phyloP scores from a whole-genome alignment of 1,140 invertebrate genomes.

The Fopius arisanus region DNA sequence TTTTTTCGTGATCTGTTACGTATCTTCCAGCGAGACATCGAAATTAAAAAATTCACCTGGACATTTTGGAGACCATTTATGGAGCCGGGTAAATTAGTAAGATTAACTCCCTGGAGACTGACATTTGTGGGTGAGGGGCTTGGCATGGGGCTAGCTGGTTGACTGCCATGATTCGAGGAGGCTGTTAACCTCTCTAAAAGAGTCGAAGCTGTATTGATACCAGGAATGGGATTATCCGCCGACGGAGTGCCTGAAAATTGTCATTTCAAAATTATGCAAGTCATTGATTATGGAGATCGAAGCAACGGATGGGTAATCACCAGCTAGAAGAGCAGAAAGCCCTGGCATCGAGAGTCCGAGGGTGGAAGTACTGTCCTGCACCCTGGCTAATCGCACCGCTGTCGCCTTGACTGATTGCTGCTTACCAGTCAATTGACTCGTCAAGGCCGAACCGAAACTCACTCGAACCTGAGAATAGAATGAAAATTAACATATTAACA shows the following conservation, averaged over 20 bases:
- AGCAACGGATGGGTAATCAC: slow-evolving; percentile 35
- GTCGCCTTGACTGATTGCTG: slow-evolving; percentile 61
- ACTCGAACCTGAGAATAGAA: slow-evolving; percentile 51
- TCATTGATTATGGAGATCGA: not conserved
- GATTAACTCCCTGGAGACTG: slow-evolving; percentile 77
- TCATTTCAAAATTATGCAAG: not conserved
- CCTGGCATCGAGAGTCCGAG: slow-evolving; percentile 66
- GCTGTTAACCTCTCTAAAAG: slow-evolving; percentile 68
- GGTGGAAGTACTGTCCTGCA: slow-evolving; percentile 58
- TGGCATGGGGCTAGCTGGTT: slow-evolving; percentile 66
- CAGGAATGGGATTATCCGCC: slow-evolving; percentile 68
- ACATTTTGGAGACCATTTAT: slow-evolving; percentile 82
- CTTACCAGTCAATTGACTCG: slow-evolving; percentile 56
- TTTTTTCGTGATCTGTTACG: too few relatives aligned
- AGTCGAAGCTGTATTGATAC: slow-evolving; percentile 66
- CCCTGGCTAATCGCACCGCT: slow-evolving; percentile 58
- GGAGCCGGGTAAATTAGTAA: slow-evolving; percentile 76
- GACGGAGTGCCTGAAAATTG: slow-evolving; percentile 64
- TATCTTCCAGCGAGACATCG: not conserved
- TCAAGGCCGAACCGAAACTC: slow-evolving; percentile 57
- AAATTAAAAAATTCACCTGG: slow-evolving; percentile 62
- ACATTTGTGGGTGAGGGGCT: slow-evolving; percentile 70
- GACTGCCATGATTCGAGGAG: slow-evolving; percentile 60
- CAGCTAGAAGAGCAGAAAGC: slow-evolving; percentile 64
- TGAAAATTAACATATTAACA: too few relatives aligned